Conservation (phyloP, 2,113 vertebrate species). For the Anhinga anhinga region DNA sequence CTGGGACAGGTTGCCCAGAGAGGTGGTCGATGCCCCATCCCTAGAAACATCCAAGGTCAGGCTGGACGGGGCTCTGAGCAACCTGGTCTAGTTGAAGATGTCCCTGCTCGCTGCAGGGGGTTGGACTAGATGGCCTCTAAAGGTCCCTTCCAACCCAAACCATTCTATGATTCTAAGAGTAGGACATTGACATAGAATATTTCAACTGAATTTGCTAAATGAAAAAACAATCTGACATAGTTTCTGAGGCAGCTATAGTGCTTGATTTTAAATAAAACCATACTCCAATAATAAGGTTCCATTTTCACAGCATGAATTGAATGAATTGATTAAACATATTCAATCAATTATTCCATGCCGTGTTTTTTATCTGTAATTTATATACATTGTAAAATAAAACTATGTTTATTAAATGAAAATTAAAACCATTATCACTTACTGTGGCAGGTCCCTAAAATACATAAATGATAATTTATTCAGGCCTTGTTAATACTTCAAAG, state of each 20-base stretch:
- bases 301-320: background rate
- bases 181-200: background rate
- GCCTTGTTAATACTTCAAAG: constrained; percentile 39
- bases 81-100: too few relatives aligned
- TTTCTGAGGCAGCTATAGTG: background rate
- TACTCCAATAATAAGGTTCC: background rate
- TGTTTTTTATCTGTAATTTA: background rate
- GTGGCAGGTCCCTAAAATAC: background rate
- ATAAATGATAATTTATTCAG: constrained; percentile 19
- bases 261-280: constrained; percentile 12
- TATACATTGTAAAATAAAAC: background rate
- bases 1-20: too few relatives aligned
- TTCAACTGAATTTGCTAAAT: background rate
- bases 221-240: background rate
- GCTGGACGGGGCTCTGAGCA: too few relatives aligned
- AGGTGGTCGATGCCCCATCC: too few relatives aligned
- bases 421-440: background rate
- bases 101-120: too few relatives aligned
- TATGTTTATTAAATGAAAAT: background rate
- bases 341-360: background rate
- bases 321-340: background rate
- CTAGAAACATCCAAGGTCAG: too few relatives aligned
- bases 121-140: too few relatives aligned
- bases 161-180: background rate
- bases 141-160: too few relatives aligned